A percentile compares a stretch with the other conserved stretches of the same genome.
These are phyloP conservation scores for Echinarachnius parma DNA, from an alignment of 53 echinoderm and acorn worm species.

Conservation along the genomic window DNA sequence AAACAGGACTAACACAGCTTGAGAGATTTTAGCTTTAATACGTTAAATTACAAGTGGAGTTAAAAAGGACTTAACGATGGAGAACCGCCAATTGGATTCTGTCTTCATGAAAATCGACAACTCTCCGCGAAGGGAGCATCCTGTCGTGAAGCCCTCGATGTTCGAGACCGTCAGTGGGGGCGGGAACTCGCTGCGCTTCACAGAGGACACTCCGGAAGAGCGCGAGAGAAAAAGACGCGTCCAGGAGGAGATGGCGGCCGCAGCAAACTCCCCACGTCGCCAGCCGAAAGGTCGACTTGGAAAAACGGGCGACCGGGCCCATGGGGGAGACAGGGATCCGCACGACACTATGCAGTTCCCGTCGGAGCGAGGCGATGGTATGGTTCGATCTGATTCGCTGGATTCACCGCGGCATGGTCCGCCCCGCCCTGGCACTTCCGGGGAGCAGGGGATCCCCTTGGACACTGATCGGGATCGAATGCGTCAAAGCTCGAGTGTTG, in stretches of 20 bases:
- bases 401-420: slow-evolving; percentile 50
- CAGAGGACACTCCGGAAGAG: slow-evolving; percentile 55
- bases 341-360: slow-evolving; percentile 88
- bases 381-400: slow-evolving; percentile 10
- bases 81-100: slow-evolving; percentile 21
- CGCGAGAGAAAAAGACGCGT: slow-evolving; percentile 14
- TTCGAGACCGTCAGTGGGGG: slow-evolving; percentile 74
- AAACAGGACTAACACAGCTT: too few relatives aligned
- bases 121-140: slow-evolving; percentile 54
- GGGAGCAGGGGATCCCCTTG: slow-evolving; percentile 35
- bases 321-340: too few relatives aligned
- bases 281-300: slow-evolving; percentile 49
- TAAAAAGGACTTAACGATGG: slow-evolving; percentile 15
- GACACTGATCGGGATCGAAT: too few relatives aligned
- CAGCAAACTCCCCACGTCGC: slow-evolving; percentile 56
- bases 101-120: slow-evolving; percentile 52
- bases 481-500: slow-evolving; percentile 50
- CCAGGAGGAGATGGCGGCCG: slow-evolving; percentile 35
- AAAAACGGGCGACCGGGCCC: slow-evolving; percentile 50
- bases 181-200: slow-evolving; percentile 80
- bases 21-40: too few relatives aligned
- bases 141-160: slow-evolving; percentile 67
- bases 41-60: too few relatives aligned
- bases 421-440: slow-evolving; percentile 53
- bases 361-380: slow-evolving; percentile 70